These are phyloP conservation scores for Protonemura montana DNA, from an alignment of 2,888 invertebrate species.

Conservation along the genomic window DNA sequence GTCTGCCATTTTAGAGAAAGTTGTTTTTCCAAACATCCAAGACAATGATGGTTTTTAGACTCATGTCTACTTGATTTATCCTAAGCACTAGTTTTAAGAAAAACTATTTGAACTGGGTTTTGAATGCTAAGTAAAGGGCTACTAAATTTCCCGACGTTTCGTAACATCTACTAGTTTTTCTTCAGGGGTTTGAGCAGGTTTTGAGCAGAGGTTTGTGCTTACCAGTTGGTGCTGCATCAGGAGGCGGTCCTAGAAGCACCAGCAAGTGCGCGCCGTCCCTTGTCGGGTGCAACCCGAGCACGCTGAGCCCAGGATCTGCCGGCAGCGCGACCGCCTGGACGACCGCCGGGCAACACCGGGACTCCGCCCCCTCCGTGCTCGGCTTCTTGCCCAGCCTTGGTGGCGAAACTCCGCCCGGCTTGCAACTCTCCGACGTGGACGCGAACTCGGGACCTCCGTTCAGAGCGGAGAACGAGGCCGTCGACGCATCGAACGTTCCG, in stretches of 20 bases:
- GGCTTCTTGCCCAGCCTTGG: neutral
- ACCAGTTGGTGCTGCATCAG: neutral
- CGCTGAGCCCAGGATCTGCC: slow-evolving; percentile 62
- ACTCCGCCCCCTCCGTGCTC: neutral
- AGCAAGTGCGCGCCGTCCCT: slow-evolving; percentile 74
- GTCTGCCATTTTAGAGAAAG: no score
- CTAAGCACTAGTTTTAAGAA: no score
- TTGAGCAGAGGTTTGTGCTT: no score
- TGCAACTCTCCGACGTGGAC: slow-evolving; percentile 47
- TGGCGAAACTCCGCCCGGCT: neutral
- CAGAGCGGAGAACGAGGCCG: slow-evolving; percentile 40
- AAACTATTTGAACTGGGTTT: no score
- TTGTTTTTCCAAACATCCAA: no score
- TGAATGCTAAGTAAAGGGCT: no score
- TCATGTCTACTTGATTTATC: no score
- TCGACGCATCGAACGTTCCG: slow-evolving; percentile 48
- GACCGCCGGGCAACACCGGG: slow-evolving; percentile 54
- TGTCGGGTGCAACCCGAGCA: slow-evolving; percentile 73
- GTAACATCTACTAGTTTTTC: no score
- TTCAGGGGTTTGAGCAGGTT: no score
- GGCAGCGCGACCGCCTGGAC: slow-evolving; percentile 69
- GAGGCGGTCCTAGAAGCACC: slow-evolving; percentile 63
- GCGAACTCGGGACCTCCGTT: slow-evolving; percentile 47
- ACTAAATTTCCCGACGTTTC: no score
- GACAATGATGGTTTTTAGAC: no score